A percentile compares a stretch with the other conserved stretches of the same genome.
Evolutionary conservation across 1,140 invertebrate species (phyloP).

Genomic region (Anoplolepis gracilipes): DNA sequence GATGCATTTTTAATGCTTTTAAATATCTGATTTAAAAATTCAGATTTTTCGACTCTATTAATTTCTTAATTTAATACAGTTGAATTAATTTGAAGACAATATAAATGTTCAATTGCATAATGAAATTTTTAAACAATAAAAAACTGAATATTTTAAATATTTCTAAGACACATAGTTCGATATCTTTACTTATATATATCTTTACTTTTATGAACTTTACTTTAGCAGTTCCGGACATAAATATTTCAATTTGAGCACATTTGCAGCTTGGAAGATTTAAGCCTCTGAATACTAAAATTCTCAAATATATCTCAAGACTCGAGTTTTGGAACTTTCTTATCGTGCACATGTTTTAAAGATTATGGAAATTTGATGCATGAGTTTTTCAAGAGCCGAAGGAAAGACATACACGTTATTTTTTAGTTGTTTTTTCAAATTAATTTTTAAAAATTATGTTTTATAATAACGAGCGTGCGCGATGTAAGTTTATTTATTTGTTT

Average conservation of each 20-base stretch:
- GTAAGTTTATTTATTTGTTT: neutral
- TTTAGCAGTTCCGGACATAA: conserved; percentile 24
- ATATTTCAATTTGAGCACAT: conserved; percentile 53
- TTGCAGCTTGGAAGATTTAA: conserved; percentile 42
- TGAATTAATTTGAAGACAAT: neutral
- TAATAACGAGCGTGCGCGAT: neutral
- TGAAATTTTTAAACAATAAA: neutral
- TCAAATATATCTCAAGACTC: conserved; percentile 40
- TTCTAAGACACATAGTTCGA: neutral
- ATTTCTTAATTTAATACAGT: neutral
- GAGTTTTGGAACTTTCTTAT: conserved; percentile 31
- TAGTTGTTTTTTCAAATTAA: conserved; percentile 11
- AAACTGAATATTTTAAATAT: neutral
- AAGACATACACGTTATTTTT: neutral
- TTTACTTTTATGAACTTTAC: conserved; percentile 39
- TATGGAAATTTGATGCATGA: conserved; percentile 38
- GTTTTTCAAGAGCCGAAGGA: neutral
- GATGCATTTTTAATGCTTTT: neutral
- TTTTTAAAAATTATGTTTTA: neutral
- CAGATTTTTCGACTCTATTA: neutral
- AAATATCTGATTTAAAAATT: neutral
- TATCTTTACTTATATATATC: conserved; percentile 18
- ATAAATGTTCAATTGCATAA: neutral
- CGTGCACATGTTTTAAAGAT: conserved; percentile 46
- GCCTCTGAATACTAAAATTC: conserved; percentile 50